Conservation (phyloP, 2,113 vertebrate species). For the Alaudala cheleensis region DNA sequence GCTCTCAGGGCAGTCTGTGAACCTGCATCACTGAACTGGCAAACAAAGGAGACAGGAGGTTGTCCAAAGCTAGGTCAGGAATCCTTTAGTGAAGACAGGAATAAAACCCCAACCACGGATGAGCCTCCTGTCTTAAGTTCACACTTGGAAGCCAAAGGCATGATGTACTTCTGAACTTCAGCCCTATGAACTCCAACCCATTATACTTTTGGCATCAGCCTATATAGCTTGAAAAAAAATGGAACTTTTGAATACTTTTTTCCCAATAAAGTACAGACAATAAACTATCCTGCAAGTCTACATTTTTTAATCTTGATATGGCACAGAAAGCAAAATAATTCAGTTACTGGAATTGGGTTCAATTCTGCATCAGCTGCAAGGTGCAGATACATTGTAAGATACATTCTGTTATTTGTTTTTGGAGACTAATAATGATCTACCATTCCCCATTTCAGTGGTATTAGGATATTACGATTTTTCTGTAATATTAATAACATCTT, state of each 20-base stretch:
- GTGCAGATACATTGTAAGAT: neutral
- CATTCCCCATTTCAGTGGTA: neutral
- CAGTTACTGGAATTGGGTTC: neutral
- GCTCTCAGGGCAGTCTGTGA: neutral
- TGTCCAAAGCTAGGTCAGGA: neutral
- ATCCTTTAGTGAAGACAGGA: neutral
- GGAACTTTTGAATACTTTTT: neutral
- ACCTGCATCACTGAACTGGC: neutral
- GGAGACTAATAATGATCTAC: neutral
- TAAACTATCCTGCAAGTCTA: neutral
- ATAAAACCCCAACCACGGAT: neutral
- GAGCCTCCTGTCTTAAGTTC: neutral
- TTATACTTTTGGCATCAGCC: neutral
- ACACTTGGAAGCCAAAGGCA: neutral
- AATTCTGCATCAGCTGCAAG: neutral
- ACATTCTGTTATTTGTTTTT: neutral
- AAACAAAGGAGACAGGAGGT: neutral
- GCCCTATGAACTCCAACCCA: neutral
- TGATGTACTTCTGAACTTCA: neutral
- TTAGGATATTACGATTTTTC: constrained; percentile 5
- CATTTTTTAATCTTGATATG: neutral
- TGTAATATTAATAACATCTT: constrained; percentile 36
- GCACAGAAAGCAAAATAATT: constrained; percentile 44
- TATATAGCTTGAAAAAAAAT: neutral
- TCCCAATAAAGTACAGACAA: neutral